Percentiles rank a stretch among this genome's conserved stretches.
Evolutionary conservation across 2,797 vertebrate species (phyloP).

Genomic region (Knipowitschia caucasica): DNA sequence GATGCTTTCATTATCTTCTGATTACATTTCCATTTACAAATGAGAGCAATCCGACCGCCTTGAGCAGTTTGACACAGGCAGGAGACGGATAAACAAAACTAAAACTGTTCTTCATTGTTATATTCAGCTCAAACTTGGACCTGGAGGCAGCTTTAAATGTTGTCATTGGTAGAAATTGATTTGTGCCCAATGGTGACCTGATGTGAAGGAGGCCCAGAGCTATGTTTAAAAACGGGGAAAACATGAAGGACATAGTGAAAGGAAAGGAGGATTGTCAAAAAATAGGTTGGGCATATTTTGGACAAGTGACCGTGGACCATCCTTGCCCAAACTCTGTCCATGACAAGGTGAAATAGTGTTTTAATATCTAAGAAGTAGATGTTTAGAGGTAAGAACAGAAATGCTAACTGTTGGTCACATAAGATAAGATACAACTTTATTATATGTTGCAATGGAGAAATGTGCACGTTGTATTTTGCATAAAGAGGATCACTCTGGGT

Average conservation of each 20-base stretch:
- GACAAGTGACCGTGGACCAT: neutral
- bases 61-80: constrained; percentile 8
- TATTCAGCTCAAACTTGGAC: neutral
- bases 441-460: no score
- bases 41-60: constrained; percentile 30
- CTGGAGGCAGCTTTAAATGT: neutral
- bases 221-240: neutral
- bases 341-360: neutral
- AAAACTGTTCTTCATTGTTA: neutral
- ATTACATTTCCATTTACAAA: constrained; percentile 64
- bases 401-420: no score
- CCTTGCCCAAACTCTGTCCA: neutral
- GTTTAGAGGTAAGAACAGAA: no score
- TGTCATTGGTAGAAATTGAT: neutral
- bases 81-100: neutral
- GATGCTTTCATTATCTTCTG: constrained; percentile 56
- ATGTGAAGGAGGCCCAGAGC: constrained; percentile 1
- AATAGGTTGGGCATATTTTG: neutral
- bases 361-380: neutral
- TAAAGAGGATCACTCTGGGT: no score
- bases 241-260: neutral
- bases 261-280: neutral
- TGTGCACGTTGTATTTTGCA: no score
- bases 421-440: no score
- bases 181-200: neutral